These are phyloP conservation scores for Montipora capitata DNA, from an alignment of 92 coral and sea anemone species.

Conservation along the genomic window DNA sequence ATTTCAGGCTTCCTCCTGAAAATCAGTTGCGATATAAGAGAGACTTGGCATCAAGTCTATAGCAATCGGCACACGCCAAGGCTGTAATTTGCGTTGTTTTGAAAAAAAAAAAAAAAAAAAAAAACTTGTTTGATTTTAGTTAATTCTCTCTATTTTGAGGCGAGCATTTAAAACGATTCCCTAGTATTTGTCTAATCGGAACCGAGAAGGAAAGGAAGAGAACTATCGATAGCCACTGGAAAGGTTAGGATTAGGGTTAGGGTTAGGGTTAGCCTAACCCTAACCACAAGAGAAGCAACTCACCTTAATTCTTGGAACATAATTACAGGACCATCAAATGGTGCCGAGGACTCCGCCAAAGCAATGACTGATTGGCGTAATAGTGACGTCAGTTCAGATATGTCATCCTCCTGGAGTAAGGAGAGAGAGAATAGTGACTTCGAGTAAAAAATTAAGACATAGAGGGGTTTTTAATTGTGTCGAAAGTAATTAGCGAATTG, in stretches of 20 bases:
- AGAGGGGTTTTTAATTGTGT: not conserved
- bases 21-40: no score
- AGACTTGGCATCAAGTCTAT: not conserved
- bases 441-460: not conserved
- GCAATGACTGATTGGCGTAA: constrained; percentile 87
- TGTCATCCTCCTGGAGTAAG: constrained; percentile 85
- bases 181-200: no score
- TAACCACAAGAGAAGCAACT: not conserved
- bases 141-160: no score
- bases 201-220: no score
- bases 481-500: no score
- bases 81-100: no score
- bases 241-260: not conserved
- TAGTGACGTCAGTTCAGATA: constrained; percentile 80
- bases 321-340: constrained; percentile 78
- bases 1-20: no score
- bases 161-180: no score
- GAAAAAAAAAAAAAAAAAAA: no score
- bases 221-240: no score
- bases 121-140: no score
- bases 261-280: no score
- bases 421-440: not conserved
- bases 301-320: constrained; percentile 91
- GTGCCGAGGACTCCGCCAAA: constrained; percentile 77
- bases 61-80: not conserved